These are phyloP conservation scores for Xiphophorus birchmanni DNA, from an alignment of 2,797 vertebrate genomes.

Conservation along the genomic window DNA sequence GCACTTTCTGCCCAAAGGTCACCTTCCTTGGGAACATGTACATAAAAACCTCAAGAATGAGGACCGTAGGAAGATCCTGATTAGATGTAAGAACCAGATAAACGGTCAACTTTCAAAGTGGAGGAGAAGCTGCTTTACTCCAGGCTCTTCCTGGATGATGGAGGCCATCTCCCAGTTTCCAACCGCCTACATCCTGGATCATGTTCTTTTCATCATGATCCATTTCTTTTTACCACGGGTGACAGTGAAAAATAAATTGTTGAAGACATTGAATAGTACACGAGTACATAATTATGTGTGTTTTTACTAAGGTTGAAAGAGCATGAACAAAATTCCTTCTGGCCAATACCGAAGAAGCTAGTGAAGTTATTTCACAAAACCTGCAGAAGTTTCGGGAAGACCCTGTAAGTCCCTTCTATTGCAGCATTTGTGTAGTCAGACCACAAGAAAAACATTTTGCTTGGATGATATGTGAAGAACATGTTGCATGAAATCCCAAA, in stretches of 20 bases:
- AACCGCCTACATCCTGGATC: background rate
- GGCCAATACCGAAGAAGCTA: background rate
- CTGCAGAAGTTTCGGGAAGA: background rate
- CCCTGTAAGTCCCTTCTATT: background rate
- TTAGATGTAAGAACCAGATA: background rate
- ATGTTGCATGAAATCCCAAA: background rate
- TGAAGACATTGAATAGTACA: background rate
- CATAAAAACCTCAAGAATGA: background rate
- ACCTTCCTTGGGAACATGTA: background rate
- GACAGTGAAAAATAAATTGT: background rate
- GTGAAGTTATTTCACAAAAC: background rate
- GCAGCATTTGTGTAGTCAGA: background rate
- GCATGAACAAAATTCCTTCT: background rate
- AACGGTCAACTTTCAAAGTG: background rate
- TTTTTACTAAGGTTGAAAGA: background rate
- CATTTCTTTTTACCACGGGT: background rate
- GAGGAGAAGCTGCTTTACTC: background rate
- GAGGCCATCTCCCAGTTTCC: background rate
- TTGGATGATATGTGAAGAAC: background rate
- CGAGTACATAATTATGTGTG: background rate
- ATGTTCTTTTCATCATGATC: background rate
- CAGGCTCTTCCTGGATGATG: background rate
- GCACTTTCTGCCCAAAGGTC: background rate
- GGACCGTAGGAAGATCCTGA: background rate
- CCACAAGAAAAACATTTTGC: background rate